Evolutionary conservation across 2,113 vertebrate species (phyloP).

Genomic region (Tauraco erythrolophus): DNA sequence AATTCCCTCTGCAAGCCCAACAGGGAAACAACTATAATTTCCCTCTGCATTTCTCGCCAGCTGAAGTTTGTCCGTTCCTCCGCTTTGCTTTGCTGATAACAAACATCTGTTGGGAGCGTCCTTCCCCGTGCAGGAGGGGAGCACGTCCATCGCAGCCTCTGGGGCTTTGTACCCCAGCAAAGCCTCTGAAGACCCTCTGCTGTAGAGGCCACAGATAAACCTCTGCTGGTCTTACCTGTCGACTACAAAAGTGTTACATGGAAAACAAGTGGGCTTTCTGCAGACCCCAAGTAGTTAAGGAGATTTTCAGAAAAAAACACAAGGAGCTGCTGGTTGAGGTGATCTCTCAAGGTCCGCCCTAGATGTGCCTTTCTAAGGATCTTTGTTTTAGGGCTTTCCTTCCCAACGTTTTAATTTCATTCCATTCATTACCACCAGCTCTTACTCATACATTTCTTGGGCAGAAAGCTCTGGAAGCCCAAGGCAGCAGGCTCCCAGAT

Average conservation of each 20-base stretch:
- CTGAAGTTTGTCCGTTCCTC: conserved; percentile 25
- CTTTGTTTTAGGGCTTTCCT: neutral
- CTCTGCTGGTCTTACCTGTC: neutral
- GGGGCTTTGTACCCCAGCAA: neutral
- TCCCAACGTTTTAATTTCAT: neutral
- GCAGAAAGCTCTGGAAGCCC: conserved; percentile 7
- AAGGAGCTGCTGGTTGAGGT: neutral
- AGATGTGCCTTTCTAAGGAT: neutral
- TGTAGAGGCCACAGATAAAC: neutral
- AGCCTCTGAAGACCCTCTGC: neutral
- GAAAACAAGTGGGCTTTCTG: neutral
- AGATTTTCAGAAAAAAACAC: neutral
- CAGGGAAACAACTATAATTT: neutral
- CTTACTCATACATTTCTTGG: neutral
- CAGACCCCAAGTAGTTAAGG: neutral
- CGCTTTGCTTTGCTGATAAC: neutral
- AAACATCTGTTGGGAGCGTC: neutral
- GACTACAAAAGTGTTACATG: neutral
- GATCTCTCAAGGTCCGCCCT: neutral
- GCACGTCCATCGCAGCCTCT: fast-evolving
- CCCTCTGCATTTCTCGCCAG: neutral
- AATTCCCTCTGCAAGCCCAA: neutral
- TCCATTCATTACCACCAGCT: neutral
- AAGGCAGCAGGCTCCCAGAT: neutral
- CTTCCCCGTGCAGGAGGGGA: neutral